Conservation (phyloP, 2,888 invertebrate species). For the Aphelenchoides bicaudatus region DNA sequence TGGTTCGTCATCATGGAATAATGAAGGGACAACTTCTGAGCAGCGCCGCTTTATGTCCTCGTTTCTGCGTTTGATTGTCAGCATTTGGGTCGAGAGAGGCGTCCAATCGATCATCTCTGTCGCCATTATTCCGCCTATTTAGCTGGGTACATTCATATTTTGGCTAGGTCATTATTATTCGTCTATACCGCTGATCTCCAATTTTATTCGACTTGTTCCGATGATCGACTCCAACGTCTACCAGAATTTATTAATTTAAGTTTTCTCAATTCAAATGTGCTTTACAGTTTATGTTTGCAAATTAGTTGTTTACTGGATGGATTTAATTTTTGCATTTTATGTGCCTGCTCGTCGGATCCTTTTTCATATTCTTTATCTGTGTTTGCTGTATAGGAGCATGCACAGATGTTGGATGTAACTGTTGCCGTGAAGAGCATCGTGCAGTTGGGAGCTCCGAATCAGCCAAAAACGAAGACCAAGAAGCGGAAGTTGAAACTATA, state of each 20-base stretch:
- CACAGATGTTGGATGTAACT: slow-evolving; percentile 42
- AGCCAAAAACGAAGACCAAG: background rate
- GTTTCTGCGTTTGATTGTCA: no score
- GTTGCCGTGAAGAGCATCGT: background rate
- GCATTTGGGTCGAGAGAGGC: no score
- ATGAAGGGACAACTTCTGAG: background rate
- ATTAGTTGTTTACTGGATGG: background rate
- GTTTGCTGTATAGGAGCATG: slow-evolving; percentile 53
- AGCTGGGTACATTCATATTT: background rate
- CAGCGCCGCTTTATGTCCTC: no score
- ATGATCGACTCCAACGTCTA: slow-evolving; percentile 53
- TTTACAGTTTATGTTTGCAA: background rate
- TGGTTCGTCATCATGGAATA: background rate
- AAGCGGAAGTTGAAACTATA: background rate
- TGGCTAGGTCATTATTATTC: background rate
- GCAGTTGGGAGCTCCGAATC: background rate
- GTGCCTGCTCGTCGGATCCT: slow-evolving; percentile 50
- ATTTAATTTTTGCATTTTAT: slow-evolving; percentile 29
- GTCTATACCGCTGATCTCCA: background rate
- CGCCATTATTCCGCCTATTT: background rate
- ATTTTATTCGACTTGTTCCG: background rate
- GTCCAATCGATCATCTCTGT: slow-evolving; percentile 7
- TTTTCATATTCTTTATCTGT: slow-evolving; percentile 53
- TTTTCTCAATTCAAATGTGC: background rate
- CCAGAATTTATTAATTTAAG: no score